Evolutionary conservation across 2,797 vertebrate species (phyloP), one percentile per base, ranked within the genome.

Genomic region (Microctenopoma lineatum): DNA sequence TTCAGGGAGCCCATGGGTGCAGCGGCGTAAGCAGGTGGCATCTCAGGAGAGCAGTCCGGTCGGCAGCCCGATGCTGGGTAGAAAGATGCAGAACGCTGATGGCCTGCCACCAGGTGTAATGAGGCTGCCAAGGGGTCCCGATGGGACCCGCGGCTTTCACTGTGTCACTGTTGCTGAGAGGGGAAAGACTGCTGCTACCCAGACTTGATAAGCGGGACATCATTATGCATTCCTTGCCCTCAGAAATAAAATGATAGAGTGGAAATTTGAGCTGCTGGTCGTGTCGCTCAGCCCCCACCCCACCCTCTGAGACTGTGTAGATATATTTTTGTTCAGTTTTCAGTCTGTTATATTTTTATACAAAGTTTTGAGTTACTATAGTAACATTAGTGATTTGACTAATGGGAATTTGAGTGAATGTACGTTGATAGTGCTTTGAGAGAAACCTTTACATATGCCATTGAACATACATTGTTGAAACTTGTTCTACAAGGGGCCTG

Each of bases 1-100:
- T 2, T 98, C 94, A 0, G 94, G 96, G 18, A 99, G 98, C 75
- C 98, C 97, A 0, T 99, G 98, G 98, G 96, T 98, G 1, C 98
- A 96, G 77, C 94, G 97, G 15, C 94, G 98, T 58, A 92, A 95
- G 77, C 97, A 97, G 82, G 96, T 95, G 76, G 93, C 94, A 0
- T 95, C 94, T 0, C 96, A 95, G 84, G 96, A 98, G 90, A 97
- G 93, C 88, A 98, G 96, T 50, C 97, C 97, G 0, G 87, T 93
- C 0, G 94, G 94, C 1, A 99, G 97, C 67, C 97, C 97, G 0
- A 93, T 96, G 93, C 57, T 96, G 60, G 93, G 91, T 7, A 83
- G 94, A 56, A 99, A 95, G 94, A 95, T 96, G 84, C 96, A 97
- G 87, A 95, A 94, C 0, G 95, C 96, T 0, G 96, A 96, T 0